Percentiles rank a stretch among this genome's conserved stretches.
Evolutionary conservation across 2,113 vertebrate species (phyloP).

Genomic region (Poeciliopsis prolifica): DNA sequence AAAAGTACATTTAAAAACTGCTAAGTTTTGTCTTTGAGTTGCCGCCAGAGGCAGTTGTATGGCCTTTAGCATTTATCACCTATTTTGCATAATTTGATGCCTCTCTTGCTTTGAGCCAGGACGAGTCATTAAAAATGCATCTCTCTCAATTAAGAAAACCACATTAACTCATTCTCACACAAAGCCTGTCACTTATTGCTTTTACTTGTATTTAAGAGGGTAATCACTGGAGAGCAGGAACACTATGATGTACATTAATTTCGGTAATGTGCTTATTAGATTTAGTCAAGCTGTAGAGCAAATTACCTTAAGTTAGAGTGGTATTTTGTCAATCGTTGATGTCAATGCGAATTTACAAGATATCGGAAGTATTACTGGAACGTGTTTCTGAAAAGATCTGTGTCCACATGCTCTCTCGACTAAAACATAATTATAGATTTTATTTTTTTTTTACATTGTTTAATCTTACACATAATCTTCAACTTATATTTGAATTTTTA

Average conservation of each 20-base stretch:
- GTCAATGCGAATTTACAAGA: not conserved
- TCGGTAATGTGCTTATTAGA: not conserved
- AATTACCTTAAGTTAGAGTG: not conserved
- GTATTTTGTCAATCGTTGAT: slow-evolving; percentile 5
- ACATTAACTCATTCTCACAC: slow-evolving; percentile 45
- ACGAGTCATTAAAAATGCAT: slow-evolving; percentile 78
- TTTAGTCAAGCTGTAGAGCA: not conserved
- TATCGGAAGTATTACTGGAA: not conserved
- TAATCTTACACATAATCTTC: not conserved
- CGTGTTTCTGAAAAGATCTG: not conserved
- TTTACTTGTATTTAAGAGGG: slow-evolving; percentile 5
- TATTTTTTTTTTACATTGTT: not conserved
- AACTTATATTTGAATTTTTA: not conserved
- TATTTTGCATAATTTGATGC: slow-evolving; percentile 73
- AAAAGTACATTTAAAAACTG: slow-evolving; percentile 44
- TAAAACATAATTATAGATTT: not conserved
- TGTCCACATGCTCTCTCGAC: not conserved
- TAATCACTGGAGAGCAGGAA: slow-evolving; percentile 1
- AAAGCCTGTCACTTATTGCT: slow-evolving; percentile 19
- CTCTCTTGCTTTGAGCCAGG: slow-evolving; percentile 56
- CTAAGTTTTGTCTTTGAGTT: slow-evolving; percentile 51
- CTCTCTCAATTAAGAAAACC: slow-evolving; percentile 69
- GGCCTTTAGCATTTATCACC: slow-evolving; percentile 68
- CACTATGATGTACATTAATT: not conserved
- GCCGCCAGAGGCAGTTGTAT: slow-evolving; percentile 20